Evolutionary conservation across 1,140 invertebrate genomes (phyloP).

Genomic region (Bombus superbus): DNA sequence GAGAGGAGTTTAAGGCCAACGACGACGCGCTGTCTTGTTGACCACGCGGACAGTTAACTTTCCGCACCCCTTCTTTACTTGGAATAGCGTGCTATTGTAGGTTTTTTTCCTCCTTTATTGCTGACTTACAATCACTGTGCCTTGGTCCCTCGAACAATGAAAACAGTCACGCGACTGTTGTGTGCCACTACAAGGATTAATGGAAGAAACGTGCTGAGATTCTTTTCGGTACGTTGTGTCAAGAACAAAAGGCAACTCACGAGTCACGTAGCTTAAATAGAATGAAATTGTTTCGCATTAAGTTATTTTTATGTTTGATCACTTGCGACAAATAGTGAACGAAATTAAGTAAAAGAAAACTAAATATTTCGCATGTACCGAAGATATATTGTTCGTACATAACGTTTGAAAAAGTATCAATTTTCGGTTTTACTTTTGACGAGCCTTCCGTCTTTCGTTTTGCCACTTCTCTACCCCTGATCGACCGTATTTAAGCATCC

Average conservation of each 20-base stretch:
- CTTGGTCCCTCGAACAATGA: constrained; percentile 1
- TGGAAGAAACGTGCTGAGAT: constrained; percentile 13
- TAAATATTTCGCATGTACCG: not conserved
- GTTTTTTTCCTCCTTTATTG: not conserved
- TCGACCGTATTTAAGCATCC: constrained; percentile 59
- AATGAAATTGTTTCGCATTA: not conserved
- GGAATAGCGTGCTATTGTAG: not conserved
- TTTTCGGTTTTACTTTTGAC: constrained; percentile 1
- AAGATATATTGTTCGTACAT: no score
- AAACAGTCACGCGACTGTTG: constrained; percentile 6
- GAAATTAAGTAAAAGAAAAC: no score
- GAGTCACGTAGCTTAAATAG: not conserved
- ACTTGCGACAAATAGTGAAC: not conserved
- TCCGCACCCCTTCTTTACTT: not conserved
- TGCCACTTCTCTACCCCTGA: constrained; percentile 32
- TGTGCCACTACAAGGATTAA: not conserved
- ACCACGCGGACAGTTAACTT: constrained; percentile 14
- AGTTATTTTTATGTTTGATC: not conserved
- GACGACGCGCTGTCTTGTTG: not conserved
- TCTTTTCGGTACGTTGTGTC: not conserved
- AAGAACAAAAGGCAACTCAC: not conserved
- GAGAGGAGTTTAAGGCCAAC: not conserved
- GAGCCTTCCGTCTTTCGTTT: constrained; percentile 13
- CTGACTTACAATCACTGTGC: not conserved
- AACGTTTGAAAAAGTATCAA: not conserved